Percentiles rank a stretch among this genome's conserved stretches.
Evolutionary conservation across 2,113 vertebrate species (phyloP).

Genomic region (Numenius arquata): DNA sequence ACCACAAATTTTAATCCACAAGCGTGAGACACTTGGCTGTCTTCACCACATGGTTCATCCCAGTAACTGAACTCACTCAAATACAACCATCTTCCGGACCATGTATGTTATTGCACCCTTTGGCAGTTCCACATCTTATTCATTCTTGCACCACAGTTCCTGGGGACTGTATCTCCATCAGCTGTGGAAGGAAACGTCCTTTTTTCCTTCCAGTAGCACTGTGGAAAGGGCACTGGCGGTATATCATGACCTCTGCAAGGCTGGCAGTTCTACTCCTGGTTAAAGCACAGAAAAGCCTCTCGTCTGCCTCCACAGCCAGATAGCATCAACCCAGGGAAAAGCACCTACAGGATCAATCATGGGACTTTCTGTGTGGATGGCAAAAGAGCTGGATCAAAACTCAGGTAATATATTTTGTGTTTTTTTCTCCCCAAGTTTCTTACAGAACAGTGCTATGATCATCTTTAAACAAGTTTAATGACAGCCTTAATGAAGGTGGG

Average conservation of each 20-base stretch:
- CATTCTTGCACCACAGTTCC: not conserved
- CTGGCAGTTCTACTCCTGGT: not conserved
- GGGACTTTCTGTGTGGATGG: not conserved
- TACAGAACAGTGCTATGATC: not conserved
- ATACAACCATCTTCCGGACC: not conserved
- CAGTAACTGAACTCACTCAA: not conserved
- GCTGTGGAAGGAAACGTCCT: not conserved
- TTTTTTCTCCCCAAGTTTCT: not conserved
- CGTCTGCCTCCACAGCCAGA: not conserved
- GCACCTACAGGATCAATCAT: not conserved
- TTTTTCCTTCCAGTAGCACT: not conserved
- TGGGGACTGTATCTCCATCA: not conserved
- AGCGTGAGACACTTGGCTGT: not conserved
- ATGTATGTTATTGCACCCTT: not conserved
- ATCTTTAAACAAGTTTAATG: not conserved
- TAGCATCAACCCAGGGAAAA: not conserved
- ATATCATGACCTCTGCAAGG: not conserved
- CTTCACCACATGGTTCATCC: not conserved
- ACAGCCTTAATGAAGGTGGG: not conserved
- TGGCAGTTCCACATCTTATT: not conserved
- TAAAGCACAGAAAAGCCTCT: not conserved
- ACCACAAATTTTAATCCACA: not conserved
- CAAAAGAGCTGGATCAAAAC: not conserved
- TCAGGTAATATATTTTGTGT: fast-evolving
- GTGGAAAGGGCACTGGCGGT: not conserved